Conservation (phyloP, 2,113 vertebrate genomes). For the Chunga burmeisteri region DNA sequence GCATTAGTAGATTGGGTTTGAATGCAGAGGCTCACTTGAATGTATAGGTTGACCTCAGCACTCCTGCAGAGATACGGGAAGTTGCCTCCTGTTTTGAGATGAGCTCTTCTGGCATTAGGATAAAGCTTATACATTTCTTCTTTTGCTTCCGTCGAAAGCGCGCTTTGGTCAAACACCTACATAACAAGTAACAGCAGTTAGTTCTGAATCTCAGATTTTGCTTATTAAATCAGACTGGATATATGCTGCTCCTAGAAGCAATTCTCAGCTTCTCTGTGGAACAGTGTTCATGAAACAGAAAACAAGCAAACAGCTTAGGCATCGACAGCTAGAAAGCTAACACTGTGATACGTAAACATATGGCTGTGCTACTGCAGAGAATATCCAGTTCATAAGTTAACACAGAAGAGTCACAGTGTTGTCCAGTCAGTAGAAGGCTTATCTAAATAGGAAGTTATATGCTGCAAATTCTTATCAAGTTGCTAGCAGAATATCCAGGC, state of each 20-base stretch:
- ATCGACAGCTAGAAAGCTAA: neutral
- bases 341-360: rapidly evolving
- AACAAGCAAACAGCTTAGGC: neutral
- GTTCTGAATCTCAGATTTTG: neutral
- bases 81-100: conserved; percentile 98
- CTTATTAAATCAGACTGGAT: neutral
- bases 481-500: neutral
- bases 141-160: conserved; percentile 93
- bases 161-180: conserved; percentile 98
- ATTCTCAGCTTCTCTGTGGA: neutral
- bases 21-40: conserved; percentile 80
- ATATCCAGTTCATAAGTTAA: neutral
- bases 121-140: conserved; percentile 99
- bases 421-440: neutral
- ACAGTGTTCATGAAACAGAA: neutral
- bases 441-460: neutral
- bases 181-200: neutral
- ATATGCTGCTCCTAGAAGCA: neutral
- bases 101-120: conserved; percentile 92
- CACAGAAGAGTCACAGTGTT: neutral
- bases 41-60: conserved; percentile 95
- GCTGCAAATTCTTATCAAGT: neutral
- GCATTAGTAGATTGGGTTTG: rapidly evolving
- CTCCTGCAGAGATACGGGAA: conserved; percentile 96
- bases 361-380: neutral